Evolutionary conservation across 2,113 vertebrate species (phyloP).

Genomic region (Grantiella picta): DNA sequence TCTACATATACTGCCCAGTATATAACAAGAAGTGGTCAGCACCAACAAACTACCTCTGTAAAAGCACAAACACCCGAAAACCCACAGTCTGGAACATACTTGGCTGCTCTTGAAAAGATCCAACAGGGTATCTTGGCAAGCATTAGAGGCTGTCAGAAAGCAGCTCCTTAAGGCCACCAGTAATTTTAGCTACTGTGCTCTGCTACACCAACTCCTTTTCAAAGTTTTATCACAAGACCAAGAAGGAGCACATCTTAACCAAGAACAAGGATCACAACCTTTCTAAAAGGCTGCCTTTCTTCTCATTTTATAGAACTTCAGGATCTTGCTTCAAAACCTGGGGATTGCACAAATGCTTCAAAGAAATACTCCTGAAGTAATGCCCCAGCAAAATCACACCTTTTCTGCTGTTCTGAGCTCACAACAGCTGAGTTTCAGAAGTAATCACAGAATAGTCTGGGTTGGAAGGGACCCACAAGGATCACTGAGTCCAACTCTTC

Average conservation of each 20-base stretch:
- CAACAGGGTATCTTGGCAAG: neutral
- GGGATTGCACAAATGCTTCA: neutral
- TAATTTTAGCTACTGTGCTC: neutral
- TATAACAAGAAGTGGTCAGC: accelerated
- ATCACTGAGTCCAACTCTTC: neutral
- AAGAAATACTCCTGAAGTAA: neutral
- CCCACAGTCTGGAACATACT: neutral
- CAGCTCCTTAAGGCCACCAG: neutral
- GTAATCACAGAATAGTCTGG: neutral
- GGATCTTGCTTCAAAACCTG: neutral
- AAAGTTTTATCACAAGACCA: neutral
- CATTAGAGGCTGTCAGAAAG: neutral
- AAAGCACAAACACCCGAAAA: neutral
- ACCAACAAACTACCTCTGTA: neutral
- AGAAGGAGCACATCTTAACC: neutral
- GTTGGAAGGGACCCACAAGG: neutral
- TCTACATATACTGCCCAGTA: accelerated
- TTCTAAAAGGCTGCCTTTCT: neutral
- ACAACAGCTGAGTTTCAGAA: neutral
- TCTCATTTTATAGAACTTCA: neutral
- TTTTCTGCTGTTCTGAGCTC: neutral
- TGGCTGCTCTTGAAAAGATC: neutral
- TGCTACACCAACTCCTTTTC: neutral
- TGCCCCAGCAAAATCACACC: neutral
- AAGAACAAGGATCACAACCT: neutral